These are phyloP conservation scores for Aurelia coerulea DNA, from an alignment of 30 jellyfish, hydroid and myxozoan species.

Conservation along the genomic window DNA sequence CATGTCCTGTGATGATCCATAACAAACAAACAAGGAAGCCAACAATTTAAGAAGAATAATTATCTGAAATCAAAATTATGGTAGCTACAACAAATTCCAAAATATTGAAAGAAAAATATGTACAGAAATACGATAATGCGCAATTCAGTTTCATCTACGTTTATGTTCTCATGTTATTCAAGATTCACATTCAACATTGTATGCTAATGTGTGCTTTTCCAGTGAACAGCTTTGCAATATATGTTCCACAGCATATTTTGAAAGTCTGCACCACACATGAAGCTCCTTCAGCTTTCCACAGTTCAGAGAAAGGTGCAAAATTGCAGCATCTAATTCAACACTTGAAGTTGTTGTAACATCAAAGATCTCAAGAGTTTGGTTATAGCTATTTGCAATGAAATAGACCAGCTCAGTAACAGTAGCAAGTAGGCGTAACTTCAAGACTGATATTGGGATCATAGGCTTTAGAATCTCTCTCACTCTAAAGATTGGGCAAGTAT, in stretches of 20 bases:
- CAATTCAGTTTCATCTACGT: too few species aligned
- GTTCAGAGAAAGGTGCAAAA: slow-evolving; percentile 30
- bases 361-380: slow-evolving; percentile 31
- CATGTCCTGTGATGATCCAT: too few species aligned
- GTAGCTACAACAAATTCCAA: too few species aligned
- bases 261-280: slow-evolving; percentile 61
- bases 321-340: slow-evolving; percentile 62
- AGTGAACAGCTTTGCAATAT: background rate
- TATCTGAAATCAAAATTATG: too few species aligned
- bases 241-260: slow-evolving; percentile 47
- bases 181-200: slow-evolving; percentile 24
- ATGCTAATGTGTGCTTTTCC: slow-evolving; percentile 40
- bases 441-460: slow-evolving; percentile 39
- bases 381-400: slow-evolving; percentile 35
- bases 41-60: too few species aligned
- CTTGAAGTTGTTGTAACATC: slow-evolving; percentile 66
- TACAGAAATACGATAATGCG: too few species aligned
- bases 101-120: too few species aligned
- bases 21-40: too few species aligned
- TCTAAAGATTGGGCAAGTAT: slow-evolving; percentile 58
- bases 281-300: slow-evolving; percentile 40
- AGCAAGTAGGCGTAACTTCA: slow-evolving; percentile 57
- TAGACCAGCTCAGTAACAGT: slow-evolving; percentile 59
- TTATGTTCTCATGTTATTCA: background rate
- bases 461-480: slow-evolving; percentile 49